Conservation (phyloP, 2,888 invertebrate genomes). For the Nephrotoma guestfalica region DNA sequence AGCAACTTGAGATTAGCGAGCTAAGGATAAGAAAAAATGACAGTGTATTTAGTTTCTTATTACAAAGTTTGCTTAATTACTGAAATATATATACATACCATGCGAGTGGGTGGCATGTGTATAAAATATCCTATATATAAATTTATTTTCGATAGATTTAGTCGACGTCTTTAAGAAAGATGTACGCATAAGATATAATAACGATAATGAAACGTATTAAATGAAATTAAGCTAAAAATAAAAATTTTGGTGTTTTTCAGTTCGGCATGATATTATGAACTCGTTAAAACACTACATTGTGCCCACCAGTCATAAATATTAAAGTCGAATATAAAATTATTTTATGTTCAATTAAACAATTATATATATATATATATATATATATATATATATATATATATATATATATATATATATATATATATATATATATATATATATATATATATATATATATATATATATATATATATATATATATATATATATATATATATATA, state of each 20-base stretch:
- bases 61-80: background rate
- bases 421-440: too few relatives aligned
- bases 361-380: background rate
- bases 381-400: too few relatives aligned
- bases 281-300: background rate
- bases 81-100: background rate
- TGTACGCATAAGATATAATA: background rate
- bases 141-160: background rate
- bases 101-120: background rate
- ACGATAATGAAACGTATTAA: background rate
- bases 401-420: too few relatives aligned
- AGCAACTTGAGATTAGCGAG: background rate
- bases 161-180: background rate
- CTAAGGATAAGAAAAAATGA: background rate
- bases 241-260: background rate
- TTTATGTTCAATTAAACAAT: background rate
- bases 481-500: too few relatives aligned
- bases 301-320: background rate
- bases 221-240: background rate
- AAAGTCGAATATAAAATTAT: background rate
- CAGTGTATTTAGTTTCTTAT: background rate
- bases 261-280: background rate
- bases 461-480: too few relatives aligned
- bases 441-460: background rate
- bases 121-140: background rate